Evolutionary conservation across 2,797 vertebrate genomes (phyloP).

Genomic region (Phyllotis vaccarum): DNA sequence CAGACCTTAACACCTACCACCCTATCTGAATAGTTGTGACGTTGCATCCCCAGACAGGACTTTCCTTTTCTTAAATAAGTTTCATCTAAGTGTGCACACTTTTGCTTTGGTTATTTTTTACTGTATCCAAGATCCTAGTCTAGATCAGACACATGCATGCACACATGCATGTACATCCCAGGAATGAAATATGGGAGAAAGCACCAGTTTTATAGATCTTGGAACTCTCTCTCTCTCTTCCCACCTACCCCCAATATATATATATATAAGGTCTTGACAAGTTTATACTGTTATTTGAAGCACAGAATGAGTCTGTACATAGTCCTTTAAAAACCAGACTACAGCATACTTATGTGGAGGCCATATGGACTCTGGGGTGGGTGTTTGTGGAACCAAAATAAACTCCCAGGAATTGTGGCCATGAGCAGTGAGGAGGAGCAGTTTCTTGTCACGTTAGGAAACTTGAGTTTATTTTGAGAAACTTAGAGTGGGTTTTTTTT

Average conservation of each 20-base stretch:
- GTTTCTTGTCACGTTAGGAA: constrained; percentile 74
- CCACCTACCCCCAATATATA: no score
- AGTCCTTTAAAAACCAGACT: constrained; percentile 68
- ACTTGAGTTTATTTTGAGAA: constrained; percentile 77
- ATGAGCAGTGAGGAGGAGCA: constrained; percentile 57
- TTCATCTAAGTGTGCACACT: background rate
- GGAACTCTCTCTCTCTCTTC: background rate
- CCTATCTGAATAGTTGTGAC: background rate
- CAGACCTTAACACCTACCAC: background rate
- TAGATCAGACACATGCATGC: background rate
- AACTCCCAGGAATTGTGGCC: constrained; percentile 52
- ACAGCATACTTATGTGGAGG: constrained; percentile 52
- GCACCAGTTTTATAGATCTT: constrained; percentile 10
- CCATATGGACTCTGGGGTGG: constrained; percentile 71
- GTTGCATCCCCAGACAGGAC: background rate
- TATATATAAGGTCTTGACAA: constrained; percentile 7
- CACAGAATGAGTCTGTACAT: constrained; percentile 51
- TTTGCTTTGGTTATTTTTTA: background rate
- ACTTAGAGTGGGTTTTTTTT: constrained; percentile 67
- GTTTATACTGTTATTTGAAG: constrained; percentile 74
- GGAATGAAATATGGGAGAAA: background rate
- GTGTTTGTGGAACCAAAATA: constrained; percentile 76
- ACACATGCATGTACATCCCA: no score
- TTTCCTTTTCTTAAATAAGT: background rate
- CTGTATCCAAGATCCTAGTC: background rate